Percentiles rank a stretch among this genome's conserved stretches.
These are phyloP conservation scores for Drosophila tani DNA, from an alignment of 1,140 invertebrate species.

Conservation along the genomic window DNA sequence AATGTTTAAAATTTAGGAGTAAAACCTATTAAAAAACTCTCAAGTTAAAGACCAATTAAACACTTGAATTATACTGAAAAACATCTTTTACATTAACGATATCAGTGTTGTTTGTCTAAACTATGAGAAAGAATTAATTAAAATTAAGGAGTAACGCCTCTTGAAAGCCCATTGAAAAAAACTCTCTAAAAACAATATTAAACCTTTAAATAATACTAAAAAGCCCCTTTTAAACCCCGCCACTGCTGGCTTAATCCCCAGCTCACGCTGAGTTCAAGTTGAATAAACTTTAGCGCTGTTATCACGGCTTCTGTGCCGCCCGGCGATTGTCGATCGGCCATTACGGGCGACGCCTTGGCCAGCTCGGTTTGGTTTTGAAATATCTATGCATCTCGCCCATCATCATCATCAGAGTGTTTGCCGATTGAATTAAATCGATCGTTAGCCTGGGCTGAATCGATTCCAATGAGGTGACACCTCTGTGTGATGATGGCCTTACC, in stretches of 20 bases:
- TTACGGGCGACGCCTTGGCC: conserved; percentile 34
- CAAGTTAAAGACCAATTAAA: background rate
- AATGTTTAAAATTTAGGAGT: background rate
- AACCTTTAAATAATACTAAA: background rate
- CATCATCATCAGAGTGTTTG: conserved; percentile 50
- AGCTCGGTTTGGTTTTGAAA: conserved; percentile 36
- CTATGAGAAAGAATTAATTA: background rate
- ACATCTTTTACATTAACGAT: background rate
- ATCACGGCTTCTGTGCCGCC: conserved; percentile 50
- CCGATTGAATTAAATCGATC: conserved; percentile 63
- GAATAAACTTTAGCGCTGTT: conserved; percentile 54
- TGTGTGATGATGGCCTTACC: conserved; percentile 50
- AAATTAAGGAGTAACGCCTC: too few species aligned
- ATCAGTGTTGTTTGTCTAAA: background rate
- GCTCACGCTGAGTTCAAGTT: conserved; percentile 25
- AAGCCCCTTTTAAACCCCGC: background rate
- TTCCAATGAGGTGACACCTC: conserved; percentile 38
- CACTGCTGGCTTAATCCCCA: conserved; percentile 20
- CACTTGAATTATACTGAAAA: too few species aligned
- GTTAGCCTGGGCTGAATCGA: conserved; percentile 24
- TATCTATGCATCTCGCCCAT: conserved; percentile 30
- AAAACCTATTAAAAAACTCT: background rate
- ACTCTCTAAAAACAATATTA: background rate
- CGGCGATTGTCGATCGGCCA: conserved; percentile 33
- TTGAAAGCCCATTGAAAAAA: background rate